Evolutionary conservation across 2,113 vertebrate species (phyloP), one percentile per base, ranked within the genome.

Genomic region (Tautogolabrus adspersus): DNA sequence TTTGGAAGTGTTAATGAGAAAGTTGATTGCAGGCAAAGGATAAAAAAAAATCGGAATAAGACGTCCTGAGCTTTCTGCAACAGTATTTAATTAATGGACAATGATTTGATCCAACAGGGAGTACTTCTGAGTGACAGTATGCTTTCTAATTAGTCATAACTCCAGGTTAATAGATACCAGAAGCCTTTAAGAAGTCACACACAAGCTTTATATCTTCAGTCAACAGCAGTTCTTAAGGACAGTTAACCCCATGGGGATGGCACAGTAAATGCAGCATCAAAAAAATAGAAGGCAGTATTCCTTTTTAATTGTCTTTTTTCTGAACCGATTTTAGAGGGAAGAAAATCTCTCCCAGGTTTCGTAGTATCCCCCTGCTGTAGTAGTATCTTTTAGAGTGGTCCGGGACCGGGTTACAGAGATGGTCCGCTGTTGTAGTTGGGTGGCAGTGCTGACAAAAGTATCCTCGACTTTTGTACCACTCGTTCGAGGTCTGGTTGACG

Each of bases 401-500:
- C 57, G 83, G 89, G 0, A 81, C 82, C 0, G 70, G 90, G 85
- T 44, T 30, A 9, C 26, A 79, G 4, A 54, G 56, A 5, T 74
- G 44, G 57, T 92, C 87, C 0, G 83, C 81, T 1, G 79, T 16
- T 6, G 74, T 3, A 7, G 77, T 16, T 3, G 93, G 90, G 63
- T 83, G 90, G 87, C 94, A 95, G 87, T 94, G 90, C 55, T 90
- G 92, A 18, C 90, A 92, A 10, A 83, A 54, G 0, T 52, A 58
- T 21, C 92, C 90, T 73, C 92, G 85, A 6, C 89, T 85, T 77
- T 95, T 96, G 89, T 91, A 95, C 98, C 98, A 99, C 79, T 99
- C 97, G 0, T 98, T 97, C 34, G 95, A 94, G 1, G 98, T 99
- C 85, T 96, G 96, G 92, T 99, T 99, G 80, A 95, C 94, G 38